phyloP scores from a whole-genome alignment of 64 coral and sea anemone genomes.

The Stichodactyla helianthus region DNA sequence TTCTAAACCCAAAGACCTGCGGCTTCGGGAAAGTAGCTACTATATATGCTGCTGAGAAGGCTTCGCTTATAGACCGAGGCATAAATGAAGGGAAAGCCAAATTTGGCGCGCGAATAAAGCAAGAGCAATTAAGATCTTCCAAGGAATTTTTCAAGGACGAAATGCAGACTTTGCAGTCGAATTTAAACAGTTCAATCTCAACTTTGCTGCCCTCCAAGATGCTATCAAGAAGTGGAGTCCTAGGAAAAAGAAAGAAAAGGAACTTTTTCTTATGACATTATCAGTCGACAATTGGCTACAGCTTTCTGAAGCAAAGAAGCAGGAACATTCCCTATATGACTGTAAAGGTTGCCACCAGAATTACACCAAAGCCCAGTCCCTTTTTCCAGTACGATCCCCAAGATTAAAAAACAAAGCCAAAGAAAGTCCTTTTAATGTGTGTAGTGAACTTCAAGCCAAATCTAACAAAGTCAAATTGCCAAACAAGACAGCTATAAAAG shows the following conservation, averaged over 20 bases:
- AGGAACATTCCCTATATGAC: slow-evolving; percentile 31
- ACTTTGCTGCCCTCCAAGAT: slow-evolving; percentile 1
- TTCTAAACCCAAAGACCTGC: not conserved
- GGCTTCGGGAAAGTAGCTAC: slow-evolving; percentile 17
- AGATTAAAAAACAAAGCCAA: slow-evolving; percentile 30
- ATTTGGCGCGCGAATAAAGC: slow-evolving; percentile 4
- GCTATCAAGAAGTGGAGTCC: slow-evolving; percentile 43
- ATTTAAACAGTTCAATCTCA: not conserved
- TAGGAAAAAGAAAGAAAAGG: slow-evolving; percentile 29
- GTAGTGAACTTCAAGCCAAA: not conserved
- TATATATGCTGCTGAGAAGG: not conserved
- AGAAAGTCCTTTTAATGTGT: slow-evolving; percentile 38
- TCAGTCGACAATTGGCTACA: slow-evolving; percentile 30
- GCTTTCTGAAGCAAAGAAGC: slow-evolving; percentile 24
- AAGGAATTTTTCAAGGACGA: not conserved
- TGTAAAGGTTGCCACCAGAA: slow-evolving; percentile 41
- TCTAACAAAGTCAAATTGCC: not conserved
- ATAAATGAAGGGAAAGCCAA: slow-evolving; percentile 9
- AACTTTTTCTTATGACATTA: slow-evolving; percentile 29
- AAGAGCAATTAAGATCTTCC: slow-evolving; percentile 4
- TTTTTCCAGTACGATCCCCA: slow-evolving; percentile 27
- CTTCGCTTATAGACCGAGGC: not conserved
- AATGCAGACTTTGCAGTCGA: not conserved
- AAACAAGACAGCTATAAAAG: slow-evolving; percentile 7
- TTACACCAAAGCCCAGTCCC: slow-evolving; percentile 28